A percentile compares a stretch with the other conserved stretches of the same genome.
phyloP scores from a whole-genome alignment of 2,797 vertebrate species.

The Cygnus olor region DNA sequence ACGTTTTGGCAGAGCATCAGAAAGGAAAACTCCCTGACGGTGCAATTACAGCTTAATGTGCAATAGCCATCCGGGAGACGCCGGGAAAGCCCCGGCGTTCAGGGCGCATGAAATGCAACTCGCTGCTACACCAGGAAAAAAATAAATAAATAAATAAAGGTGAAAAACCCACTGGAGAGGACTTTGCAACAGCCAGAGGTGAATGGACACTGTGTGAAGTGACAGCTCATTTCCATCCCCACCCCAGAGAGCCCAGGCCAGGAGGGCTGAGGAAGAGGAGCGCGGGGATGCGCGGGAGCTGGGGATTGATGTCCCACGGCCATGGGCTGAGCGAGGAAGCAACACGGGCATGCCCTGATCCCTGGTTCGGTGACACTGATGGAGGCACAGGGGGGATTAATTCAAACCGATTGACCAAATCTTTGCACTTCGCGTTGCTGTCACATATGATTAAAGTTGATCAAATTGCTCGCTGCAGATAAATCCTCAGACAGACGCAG shows the following conservation, averaged over 20 bases:
- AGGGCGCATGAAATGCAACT: background rate
- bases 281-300: background rate
- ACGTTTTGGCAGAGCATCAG: conserved; percentile 20
- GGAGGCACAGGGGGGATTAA: conserved; percentile 40
- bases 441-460: conserved; percentile 59
- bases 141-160: too few species aligned
- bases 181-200: background rate
- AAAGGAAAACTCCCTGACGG: conserved; percentile 46
- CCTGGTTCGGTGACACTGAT: background rate
- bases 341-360: background rate
- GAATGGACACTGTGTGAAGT: background rate
- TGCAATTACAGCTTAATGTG: conserved; percentile 33
- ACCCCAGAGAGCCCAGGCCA: fast-evolving
- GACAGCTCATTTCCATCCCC: background rate
- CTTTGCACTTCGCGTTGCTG: conserved; percentile 32
- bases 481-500: background rate
- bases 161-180: background rate
- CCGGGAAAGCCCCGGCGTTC: background rate
- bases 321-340: background rate
- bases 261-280: background rate
- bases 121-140: background rate
- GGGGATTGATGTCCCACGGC: background rate
- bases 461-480: conserved; percentile 14
- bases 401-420: conserved; percentile 60
- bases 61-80: background rate